Percentiles rank a stretch among this genome's conserved stretches.
Conservation (phyloP, 2,888 invertebrate genomes). For the Halictus ligatus region DNA sequence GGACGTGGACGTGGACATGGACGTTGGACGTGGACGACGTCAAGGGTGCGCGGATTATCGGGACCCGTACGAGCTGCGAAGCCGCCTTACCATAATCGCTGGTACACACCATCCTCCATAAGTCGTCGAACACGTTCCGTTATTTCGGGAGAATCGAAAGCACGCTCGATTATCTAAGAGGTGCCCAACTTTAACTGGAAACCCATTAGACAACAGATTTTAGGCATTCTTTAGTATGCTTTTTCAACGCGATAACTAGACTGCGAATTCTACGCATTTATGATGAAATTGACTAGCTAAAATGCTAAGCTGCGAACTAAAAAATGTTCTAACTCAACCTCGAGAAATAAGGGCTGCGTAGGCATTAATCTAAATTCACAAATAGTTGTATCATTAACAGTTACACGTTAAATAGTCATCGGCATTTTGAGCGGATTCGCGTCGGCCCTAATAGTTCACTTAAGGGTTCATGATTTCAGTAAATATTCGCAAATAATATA, state of each 20-base stretch:
- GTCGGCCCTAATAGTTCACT: not conserved
- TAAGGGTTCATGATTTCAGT: not conserved
- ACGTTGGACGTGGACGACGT: constrained; percentile 43
- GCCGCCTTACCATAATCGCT: constrained; percentile 42
- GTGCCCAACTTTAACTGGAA: not conserved
- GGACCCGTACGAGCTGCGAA: constrained; percentile 24
- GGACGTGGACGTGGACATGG: constrained; percentile 30
- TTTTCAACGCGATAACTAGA: no score
- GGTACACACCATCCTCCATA: not conserved
- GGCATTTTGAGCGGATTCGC: not conserved
- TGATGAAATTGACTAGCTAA: no score
- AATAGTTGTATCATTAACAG: not conserved
- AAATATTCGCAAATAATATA: not conserved
- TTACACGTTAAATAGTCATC: not conserved
- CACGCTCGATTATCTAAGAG: not conserved
- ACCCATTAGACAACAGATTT: not conserved
- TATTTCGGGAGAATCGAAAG: not conserved
- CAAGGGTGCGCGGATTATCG: constrained; percentile 58
- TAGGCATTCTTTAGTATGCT: not conserved
- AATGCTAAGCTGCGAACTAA: no score
- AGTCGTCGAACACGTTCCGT: not conserved
- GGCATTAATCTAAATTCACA: no score
- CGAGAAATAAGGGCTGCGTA: no score
- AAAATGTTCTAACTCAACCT: no score
- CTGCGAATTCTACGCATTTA: no score